A percentile compares a stretch with the other conserved stretches of the same genome.
Evolutionary conservation across 2,888 invertebrate genomes (phyloP).

Genomic region (Tetramorium bicarinatum): DNA sequence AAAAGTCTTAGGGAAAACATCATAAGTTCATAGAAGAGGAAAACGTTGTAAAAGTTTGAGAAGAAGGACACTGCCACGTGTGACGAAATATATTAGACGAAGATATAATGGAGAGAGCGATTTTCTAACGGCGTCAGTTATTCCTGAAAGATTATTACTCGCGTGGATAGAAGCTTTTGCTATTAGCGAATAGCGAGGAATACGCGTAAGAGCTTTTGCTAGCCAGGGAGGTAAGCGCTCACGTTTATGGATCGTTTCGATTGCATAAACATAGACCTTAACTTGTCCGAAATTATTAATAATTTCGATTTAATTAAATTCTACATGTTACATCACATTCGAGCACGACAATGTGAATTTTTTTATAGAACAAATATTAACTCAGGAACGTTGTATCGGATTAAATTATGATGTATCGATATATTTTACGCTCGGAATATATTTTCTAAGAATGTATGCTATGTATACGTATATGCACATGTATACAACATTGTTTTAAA

Average conservation of each 20-base stretch:
- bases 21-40: slow-evolving; percentile 12
- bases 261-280: neutral
- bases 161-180: neutral
- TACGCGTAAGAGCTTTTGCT: neutral
- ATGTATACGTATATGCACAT: slow-evolving; percentile 62
- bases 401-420: slow-evolving; percentile 53
- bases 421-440: slow-evolving; percentile 64
- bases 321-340: neutral
- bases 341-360: neutral
- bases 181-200: slow-evolving; percentile 10
- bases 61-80: slow-evolving; percentile 21
- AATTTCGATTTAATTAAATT: slow-evolving; percentile 3
- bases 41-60: neutral
- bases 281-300: slow-evolving; percentile 11
- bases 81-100: neutral
- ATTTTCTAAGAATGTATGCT: slow-evolving; percentile 39
- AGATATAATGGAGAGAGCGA: slow-evolving; percentile 11
- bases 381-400: slow-evolving; percentile 68
- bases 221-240: neutral
- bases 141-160: neutral
- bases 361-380: slow-evolving; percentile 69
- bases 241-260: neutral
- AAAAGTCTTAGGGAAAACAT: neutral
- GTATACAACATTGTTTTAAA: neutral
- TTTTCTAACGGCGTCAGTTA: slow-evolving; percentile 19